Evolutionary conservation across 2,888 invertebrate species (phyloP).

Genomic region (Girardia tigrina): DNA sequence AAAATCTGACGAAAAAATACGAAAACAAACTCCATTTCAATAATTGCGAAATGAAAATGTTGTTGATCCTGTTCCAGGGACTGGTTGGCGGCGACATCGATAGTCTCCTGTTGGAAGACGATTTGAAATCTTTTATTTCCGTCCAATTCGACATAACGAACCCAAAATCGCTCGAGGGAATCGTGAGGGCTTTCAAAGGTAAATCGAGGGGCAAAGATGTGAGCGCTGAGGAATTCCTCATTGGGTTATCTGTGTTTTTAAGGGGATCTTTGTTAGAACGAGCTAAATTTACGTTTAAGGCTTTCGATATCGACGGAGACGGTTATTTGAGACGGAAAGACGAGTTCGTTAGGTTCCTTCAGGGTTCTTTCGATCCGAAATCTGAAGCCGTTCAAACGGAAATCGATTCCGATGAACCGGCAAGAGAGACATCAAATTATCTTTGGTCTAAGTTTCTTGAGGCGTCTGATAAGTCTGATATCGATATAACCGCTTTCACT

Average conservation of each 20-base stretch:
- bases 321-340: neutral
- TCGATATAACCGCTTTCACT: neutral
- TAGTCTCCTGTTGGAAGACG: neutral
- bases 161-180: neutral
- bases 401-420: neutral
- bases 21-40: neutral
- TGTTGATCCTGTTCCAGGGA: neutral
- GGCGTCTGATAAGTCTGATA: neutral
- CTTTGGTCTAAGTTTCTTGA: neutral
- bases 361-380: neutral
- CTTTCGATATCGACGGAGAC: slow-evolving; percentile 4
- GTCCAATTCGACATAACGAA: neutral
- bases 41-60: slow-evolving; percentile 3
- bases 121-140: neutral
- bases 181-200: neutral
- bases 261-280: slow-evolving; percentile 5
- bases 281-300: neutral
- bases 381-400: slow-evolving; percentile 1
- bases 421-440: neutral
- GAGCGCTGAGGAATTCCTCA: neutral
- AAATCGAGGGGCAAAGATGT: neutral
- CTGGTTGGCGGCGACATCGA: neutral
- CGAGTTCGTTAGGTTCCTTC: neutral
- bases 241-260: neutral
- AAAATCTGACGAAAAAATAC: neutral